phyloP scores from a whole-genome alignment of 2,888 invertebrate genomes.

The Nebria salina region DNA sequence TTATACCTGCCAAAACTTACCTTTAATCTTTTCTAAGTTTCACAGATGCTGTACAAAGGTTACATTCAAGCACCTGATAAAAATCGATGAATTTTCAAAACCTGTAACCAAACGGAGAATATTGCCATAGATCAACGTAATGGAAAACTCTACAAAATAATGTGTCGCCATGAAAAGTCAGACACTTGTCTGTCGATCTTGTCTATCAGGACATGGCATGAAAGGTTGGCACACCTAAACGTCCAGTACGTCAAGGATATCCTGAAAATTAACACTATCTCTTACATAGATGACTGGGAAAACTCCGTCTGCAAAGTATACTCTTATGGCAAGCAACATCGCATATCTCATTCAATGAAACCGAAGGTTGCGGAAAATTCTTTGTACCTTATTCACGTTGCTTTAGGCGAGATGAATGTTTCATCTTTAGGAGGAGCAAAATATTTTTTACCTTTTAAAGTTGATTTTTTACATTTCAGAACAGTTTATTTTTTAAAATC shows the following conservation, averaged over 20 bases:
- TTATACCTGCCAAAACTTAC: no score
- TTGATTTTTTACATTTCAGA: constrained; percentile 52
- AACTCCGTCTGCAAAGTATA: constrained; percentile 52
- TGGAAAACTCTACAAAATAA: no score
- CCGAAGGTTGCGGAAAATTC: constrained; percentile 49
- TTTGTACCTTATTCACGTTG: constrained; percentile 53
- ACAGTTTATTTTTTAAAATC: no score
- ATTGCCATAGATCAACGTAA: no score
- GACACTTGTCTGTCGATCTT: no score
- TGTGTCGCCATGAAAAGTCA: no score
- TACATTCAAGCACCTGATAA: no score
- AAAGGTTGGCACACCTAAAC: constrained; percentile 53
- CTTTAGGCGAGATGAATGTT: constrained; percentile 52
- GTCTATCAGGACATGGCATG: constrained; percentile 46
- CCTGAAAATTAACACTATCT: constrained; percentile 48
- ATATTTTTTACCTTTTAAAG: constrained; percentile 52
- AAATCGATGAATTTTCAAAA: no score
- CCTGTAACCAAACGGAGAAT: no score
- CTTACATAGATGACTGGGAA: constrained; percentile 52
- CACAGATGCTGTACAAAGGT: no score
- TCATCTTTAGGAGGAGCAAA: constrained; percentile 53
- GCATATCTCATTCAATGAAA: constrained; percentile 51
- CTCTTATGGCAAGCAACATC: constrained; percentile 51
- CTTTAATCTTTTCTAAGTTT: no score
- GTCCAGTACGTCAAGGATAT: constrained; percentile 50